Percentiles rank a stretch among this genome's conserved stretches.
phyloP scores from a whole-genome alignment of 1,140 invertebrate species.

The Papilio polyxenes region DNA sequence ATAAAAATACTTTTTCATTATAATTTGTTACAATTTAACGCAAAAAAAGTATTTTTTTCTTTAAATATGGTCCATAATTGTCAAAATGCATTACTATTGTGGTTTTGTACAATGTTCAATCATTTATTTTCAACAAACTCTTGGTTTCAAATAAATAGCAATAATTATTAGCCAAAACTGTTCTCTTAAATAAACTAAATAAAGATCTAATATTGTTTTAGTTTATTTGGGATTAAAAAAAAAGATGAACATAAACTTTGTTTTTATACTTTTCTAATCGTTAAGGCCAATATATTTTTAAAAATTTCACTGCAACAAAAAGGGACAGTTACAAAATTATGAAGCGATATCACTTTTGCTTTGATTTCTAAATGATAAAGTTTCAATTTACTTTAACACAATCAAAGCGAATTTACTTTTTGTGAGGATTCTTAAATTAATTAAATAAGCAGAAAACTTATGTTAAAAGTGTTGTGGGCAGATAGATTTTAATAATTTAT shows the following conservation, averaged over 20 bases:
- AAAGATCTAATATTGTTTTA: too few species aligned
- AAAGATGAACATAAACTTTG: too few species aligned
- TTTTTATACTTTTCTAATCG: too few species aligned
- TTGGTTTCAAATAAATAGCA: neutral
- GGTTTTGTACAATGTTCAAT: neutral
- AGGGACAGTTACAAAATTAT: too few species aligned
- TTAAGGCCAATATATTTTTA: too few species aligned
- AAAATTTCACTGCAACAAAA: too few species aligned
- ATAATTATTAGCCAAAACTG: neutral
- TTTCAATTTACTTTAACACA: neutral
- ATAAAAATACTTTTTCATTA: neutral
- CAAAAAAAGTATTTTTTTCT: neutral
- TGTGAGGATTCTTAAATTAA: neutral
- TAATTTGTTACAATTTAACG: neutral
- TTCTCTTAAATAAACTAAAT: too few species aligned
- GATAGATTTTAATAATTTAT: slow-evolving; percentile 15
- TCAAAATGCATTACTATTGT: neutral
- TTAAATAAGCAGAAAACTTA: neutral
- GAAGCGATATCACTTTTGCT: too few species aligned
- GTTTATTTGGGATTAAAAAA: too few species aligned
- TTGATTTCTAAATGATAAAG: too few species aligned
- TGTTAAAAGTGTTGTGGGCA: neutral
- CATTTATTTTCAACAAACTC: neutral
- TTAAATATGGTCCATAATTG: neutral
- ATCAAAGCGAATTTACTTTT: neutral